Percentiles rank a stretch among this genome's conserved stretches.
Evolutionary conservation across 2,797 vertebrate genomes (phyloP).

Genomic region (Xyrichtys novacula): DNA sequence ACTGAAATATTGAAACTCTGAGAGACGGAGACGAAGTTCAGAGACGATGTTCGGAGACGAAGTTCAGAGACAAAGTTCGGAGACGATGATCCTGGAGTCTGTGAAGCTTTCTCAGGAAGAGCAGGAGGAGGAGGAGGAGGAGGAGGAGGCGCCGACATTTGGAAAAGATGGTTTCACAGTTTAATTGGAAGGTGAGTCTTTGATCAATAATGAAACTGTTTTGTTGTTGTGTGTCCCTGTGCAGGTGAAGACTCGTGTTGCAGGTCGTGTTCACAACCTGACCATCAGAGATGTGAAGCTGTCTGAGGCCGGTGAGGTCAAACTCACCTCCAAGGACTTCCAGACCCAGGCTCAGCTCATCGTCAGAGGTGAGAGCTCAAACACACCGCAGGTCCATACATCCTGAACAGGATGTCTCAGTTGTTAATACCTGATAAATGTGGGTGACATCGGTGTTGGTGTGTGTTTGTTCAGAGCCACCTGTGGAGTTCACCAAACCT

Average conservation of each 20-base stretch:
- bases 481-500: slow-evolving; percentile 93
- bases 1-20: too few relatives aligned
- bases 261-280: slow-evolving; percentile 90
- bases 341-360: slow-evolving; percentile 92
- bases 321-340: slow-evolving; percentile 93
- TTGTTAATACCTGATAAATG: background rate
- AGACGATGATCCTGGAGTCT: too few relatives aligned
- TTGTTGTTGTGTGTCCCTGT: background rate
- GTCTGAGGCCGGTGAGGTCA: slow-evolving; percentile 92
- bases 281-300: slow-evolving; percentile 92
- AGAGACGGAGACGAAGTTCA: too few relatives aligned
- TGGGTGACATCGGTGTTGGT: background rate
- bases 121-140: too few relatives aligned
- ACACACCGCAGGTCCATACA: background rate
- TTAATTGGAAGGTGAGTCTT: too few relatives aligned
- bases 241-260: slow-evolving; percentile 92
- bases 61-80: too few relatives aligned
- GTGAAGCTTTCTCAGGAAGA: too few relatives aligned
- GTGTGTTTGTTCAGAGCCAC: slow-evolving; percentile 85
- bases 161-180: too few relatives aligned
- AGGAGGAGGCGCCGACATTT: too few relatives aligned
- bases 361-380: slow-evolving; percentile 86
- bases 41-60: too few relatives aligned
- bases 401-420: background rate
- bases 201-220: too few relatives aligned